Conservation (phyloP, 2,797 vertebrate genomes). For the Anguilla marmorata region DNA sequence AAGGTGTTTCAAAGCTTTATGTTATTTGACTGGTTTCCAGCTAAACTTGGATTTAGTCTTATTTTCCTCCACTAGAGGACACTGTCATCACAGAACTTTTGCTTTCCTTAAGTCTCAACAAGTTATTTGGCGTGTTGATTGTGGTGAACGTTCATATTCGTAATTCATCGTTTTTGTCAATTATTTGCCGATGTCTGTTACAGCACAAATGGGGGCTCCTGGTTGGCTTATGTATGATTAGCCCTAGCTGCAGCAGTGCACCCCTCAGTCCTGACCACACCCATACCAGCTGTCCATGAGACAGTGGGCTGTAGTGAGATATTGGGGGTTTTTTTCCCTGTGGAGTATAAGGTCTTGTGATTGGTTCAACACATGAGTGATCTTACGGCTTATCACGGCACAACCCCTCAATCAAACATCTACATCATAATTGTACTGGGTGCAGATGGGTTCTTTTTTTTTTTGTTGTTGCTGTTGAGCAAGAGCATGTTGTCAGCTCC, state of each 20-base stretch:
- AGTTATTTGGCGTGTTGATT: not conserved
- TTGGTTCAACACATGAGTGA: not conserved
- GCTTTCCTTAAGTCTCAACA: not conserved
- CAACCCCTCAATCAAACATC: not conserved
- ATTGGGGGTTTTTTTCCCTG: not conserved
- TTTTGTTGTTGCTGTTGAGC: too few relatives aligned
- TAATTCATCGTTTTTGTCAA: not conserved
- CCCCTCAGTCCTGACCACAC: too few relatives aligned
- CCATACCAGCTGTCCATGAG: too few relatives aligned
- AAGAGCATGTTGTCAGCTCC: too few relatives aligned
- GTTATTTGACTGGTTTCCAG: not conserved
- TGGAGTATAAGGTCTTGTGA: not conserved
- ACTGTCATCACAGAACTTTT: not conserved
- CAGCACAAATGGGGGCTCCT: not conserved
- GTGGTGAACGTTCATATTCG: not conserved
- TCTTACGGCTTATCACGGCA: not conserved
- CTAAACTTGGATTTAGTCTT: not conserved
- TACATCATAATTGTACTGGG: not conserved
- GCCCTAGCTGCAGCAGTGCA: conserved; percentile 30
- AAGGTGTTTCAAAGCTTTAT: not conserved
- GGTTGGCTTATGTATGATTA: not conserved
- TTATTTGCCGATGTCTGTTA: not conserved
- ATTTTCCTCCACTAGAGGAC: not conserved
- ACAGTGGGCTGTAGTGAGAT: too few relatives aligned
- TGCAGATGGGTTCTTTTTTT: not conserved